Base-by-base conservation (phyloP, 2,888 invertebrate species). In the Lucinisca nassula region DNA sequence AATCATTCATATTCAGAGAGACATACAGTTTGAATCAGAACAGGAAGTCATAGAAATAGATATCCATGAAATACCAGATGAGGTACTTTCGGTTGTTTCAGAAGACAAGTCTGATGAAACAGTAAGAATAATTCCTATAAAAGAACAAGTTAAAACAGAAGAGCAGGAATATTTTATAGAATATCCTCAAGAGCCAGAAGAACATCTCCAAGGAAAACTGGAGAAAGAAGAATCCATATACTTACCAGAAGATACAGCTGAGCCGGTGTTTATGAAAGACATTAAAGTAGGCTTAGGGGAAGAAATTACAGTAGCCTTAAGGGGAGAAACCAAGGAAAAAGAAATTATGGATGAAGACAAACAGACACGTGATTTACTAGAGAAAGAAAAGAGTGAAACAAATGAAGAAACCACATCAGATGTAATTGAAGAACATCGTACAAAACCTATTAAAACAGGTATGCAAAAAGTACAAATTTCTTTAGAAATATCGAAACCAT, bases 101-200 rank as follows among this genome's bases (percentile, higher is more conserved):
- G 51, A 51, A 14, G 76, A 81, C 10, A 78, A 51, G 75, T 27
- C 73, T 38, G 21, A 84, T 35, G 35, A 49, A 51, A 72, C 35
- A 51, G 74, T 38, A 35, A 82, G 80, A 55, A 79, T 80, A 8
- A 85, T 84, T 70, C 84, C 87, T 17, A 84, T 85, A 49, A 24
- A 80, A 51, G 85, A 82, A 58, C 58, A 51, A 32, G 82, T 88
- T 49, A 77, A 72, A 38, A 80, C 81, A 55, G 82, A 83, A 51
- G 85, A 83, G 21, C 88, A 88, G 45, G 88, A 88, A 49, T 85
- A 88, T 51, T 83, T 85, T 70, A 85, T 88, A 58, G 80, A 88
- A 78, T 83, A 83, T 77, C 88, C 88, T 55, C 58, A 79, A 3
- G 88, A 85, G 30, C 21, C 82, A 17, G 73, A 77, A 35, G n/a